Percentiles rank a stretch among this genome's conserved stretches.
These are phyloP conservation scores for Heliconius himera DNA, from an alignment of 1,140 invertebrate species.

Conservation along the genomic window DNA sequence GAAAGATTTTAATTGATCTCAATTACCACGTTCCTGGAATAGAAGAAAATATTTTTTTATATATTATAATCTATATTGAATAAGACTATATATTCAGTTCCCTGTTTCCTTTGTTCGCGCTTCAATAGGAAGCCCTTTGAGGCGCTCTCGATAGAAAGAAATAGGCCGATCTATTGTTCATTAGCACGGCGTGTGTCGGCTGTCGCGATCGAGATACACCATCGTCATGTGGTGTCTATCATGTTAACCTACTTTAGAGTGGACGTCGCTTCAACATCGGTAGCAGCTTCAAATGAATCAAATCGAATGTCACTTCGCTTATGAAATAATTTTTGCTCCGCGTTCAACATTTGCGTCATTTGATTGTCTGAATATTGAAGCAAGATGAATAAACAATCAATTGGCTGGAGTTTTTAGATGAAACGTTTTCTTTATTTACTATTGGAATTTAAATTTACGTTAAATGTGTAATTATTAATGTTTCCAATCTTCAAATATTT, in stretches of 20 bases:
- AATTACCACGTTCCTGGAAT: too few relatives aligned
- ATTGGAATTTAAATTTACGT: not conserved
- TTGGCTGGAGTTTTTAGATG: conserved; percentile 1
- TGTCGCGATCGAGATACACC: conserved; percentile 28
- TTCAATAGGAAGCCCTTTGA: conserved; percentile 25
- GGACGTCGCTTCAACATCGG: not conserved
- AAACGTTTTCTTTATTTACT: not conserved
- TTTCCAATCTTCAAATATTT: not conserved
- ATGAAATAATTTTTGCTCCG: conserved; percentile 13
- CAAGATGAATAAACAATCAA: not conserved
- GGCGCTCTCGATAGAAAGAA: conserved; percentile 36
- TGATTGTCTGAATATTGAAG: conserved; percentile 8
- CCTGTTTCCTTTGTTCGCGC: conserved; percentile 19
- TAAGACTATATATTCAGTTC: not conserved
- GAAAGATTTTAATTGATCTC: too few relatives aligned
- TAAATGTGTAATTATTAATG: not conserved
- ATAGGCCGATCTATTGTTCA: conserved; percentile 39
- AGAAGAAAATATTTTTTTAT: too few relatives aligned
- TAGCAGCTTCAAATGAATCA: conserved; percentile 33
- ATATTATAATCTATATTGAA: not conserved
- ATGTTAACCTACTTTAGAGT: conserved; percentile 44
- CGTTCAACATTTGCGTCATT: conserved; percentile 13
- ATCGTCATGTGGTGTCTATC: conserved; percentile 35
- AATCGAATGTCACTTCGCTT: conserved; percentile 19
- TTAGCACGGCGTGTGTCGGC: conserved; percentile 24